Base-by-base conservation (phyloP, 1,140 invertebrate species). In the Ruditapes philippinarum region DNA sequence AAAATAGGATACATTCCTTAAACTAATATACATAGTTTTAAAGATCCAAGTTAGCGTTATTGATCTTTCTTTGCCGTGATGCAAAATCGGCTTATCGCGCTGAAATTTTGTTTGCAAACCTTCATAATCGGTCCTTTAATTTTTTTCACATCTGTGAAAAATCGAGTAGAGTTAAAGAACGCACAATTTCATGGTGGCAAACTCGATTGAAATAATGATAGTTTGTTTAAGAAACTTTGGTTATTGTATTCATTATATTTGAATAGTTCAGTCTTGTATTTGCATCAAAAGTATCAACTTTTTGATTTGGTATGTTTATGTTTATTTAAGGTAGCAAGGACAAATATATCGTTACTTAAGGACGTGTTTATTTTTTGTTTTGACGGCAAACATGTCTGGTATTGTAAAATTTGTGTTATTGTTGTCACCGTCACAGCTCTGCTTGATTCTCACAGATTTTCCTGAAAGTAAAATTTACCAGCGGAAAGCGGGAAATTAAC, bases 371-470 rank as follows among this genome's bases (percentile, higher is more conserved):
- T 84, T 74, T 84, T 73, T 84, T 84, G 68, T 84, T 84, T 73
- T 84, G 45, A 74, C n/a, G 82, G 82, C 28, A 84, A 84, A 84
- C 40, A 84, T 9, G 17, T 38, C 22, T 14, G 25, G 7, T 25
- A 73, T 73, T 84, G 62, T 84, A 25, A 11, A 14, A 25, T 2
- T 54, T 1, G 25, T 14, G 31, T 45, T 84, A 49, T 45, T 81
- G 57, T 73, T 54, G 42, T 54, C 45, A 9, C 42, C 19, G 31
- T 17, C 54, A 25, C 14, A 38, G 57, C 33, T 86, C 49, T 78
- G 54, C 49, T 45, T 49, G 9, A 49, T 78, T 86, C 84, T 86
- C 84, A 86, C 84, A 86, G 84, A 86, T 86, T 86, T 60, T 54
- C 68, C 54, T 65, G 57, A 86, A 78, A 62, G 25, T 45, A 74